phyloP scores from a whole-genome alignment of 2,797 vertebrate species.

The Pangasius mekongensis region DNA sequence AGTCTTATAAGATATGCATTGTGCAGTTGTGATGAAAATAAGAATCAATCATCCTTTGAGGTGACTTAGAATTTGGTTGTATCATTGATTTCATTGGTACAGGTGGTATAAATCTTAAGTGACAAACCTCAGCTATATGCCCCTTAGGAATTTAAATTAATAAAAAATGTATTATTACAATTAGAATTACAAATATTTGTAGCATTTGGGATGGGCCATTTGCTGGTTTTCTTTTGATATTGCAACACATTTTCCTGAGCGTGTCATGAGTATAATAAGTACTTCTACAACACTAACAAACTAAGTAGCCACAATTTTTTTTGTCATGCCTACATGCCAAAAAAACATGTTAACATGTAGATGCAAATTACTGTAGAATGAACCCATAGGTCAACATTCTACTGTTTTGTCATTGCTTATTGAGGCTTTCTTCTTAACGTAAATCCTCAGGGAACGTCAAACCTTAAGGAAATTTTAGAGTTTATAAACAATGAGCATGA shows the following conservation, averaged over 20 bases:
- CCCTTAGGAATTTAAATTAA: not conserved
- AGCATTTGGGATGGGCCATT: too few species aligned
- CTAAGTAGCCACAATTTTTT: not conserved
- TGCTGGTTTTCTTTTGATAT: too few species aligned
- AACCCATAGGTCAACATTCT: not conserved
- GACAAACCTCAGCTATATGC: not conserved
- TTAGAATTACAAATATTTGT: too few species aligned
- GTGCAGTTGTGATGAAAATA: not conserved
- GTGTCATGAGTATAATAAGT: not conserved
- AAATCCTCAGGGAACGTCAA: not conserved
- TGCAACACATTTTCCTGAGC: not conserved
- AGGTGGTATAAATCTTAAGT: not conserved
- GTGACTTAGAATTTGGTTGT: not conserved
- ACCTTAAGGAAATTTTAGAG: not conserved
- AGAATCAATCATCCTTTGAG: not conserved
- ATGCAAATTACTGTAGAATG: too few species aligned
- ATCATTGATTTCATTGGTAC: not conserved
- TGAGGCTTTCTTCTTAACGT: too few species aligned
- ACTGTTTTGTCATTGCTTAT: not conserved
- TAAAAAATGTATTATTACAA: not conserved
- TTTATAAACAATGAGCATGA: not conserved
- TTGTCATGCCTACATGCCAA: not conserved
- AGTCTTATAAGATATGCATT: not conserved
- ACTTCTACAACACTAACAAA: not conserved
- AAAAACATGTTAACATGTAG: too few species aligned